These are phyloP conservation scores for Phacellophora camtschatica DNA, from an alignment of 30 jellyfish, hydroid and myxozoan species.

Conservation along the genomic window DNA sequence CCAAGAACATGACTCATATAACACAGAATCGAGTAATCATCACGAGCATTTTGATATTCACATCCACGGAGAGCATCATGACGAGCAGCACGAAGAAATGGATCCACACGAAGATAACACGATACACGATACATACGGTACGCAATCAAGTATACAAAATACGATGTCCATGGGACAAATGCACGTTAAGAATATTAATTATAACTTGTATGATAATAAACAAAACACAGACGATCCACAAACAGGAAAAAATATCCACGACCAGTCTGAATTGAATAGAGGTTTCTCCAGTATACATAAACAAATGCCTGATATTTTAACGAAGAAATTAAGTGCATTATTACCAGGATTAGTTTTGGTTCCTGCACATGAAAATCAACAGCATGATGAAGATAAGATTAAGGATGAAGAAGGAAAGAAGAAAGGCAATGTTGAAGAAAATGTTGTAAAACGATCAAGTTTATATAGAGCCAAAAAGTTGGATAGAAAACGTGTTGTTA, in stretches of 20 bases:
- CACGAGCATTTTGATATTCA: conserved; percentile 10
- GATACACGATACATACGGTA: conserved; percentile 3
- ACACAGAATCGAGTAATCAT: conserved; percentile 29
- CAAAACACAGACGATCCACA: neutral
- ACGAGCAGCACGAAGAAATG: neutral
- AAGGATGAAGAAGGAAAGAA: neutral
- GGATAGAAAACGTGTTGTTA: neutral
- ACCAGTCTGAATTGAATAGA: neutral
- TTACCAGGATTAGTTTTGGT: conserved; percentile 64
- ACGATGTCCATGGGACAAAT: conserved; percentile 38
- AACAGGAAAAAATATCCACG: neutral
- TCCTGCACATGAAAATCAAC: conserved; percentile 34
- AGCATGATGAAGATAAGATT: neutral
- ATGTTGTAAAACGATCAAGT: neutral
- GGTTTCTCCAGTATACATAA: neutral
- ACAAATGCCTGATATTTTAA: neutral
- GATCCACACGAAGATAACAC: neutral
- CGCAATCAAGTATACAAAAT: conserved; percentile 32
- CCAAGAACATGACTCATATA: neutral
- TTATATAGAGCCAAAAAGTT: neutral
- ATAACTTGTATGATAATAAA: too few relatives aligned
- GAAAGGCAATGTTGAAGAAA: neutral
- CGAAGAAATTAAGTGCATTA: conserved; percentile 44
- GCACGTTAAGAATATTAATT: too few relatives aligned
- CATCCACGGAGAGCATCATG: neutral